Evolutionary conservation across 2,888 invertebrate species (phyloP).

Genomic region (Ephialtes manifestator): DNA sequence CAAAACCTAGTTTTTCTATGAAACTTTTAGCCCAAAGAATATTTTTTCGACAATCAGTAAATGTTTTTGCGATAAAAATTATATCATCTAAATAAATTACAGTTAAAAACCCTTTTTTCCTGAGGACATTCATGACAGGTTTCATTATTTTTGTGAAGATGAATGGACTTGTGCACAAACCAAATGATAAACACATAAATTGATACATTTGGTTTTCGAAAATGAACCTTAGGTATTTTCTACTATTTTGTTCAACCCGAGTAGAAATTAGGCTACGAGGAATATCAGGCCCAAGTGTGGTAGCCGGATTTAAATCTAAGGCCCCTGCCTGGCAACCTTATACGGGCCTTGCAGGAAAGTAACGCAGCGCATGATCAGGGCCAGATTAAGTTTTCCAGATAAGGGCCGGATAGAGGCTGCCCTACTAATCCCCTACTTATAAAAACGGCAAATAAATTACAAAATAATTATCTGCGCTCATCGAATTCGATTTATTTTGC

Average conservation of each 20-base stretch:
- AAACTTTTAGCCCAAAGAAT: background rate
- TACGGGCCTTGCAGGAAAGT: no score
- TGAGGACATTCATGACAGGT: slow-evolving; percentile 17
- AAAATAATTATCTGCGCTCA: no score
- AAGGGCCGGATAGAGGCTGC: no score
- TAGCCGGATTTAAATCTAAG: no score
- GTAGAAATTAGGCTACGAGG: no score
- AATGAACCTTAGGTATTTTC: slow-evolving; percentile 20
- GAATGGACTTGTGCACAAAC: background rate
- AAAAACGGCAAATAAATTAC: no score
- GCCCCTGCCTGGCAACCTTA: no score
- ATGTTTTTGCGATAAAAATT: slow-evolving; percentile 1
- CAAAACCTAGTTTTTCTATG: slow-evolving; percentile 34
- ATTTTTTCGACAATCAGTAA: slow-evolving; percentile 22
- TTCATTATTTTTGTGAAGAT: slow-evolving; percentile 30
- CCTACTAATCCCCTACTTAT: no score
- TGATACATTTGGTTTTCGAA: slow-evolving; percentile 19
- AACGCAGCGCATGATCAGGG: no score
- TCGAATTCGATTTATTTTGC: no score
- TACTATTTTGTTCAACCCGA: background rate
- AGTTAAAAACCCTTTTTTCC: slow-evolving; percentile 18
- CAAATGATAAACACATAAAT: slow-evolving; percentile 25
- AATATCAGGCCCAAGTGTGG: no score
- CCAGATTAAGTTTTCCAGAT: no score
- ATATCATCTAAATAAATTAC: slow-evolving; percentile 39